Evolutionary conservation across 2,888 invertebrate species (phyloP), one percentile per base, ranked within the genome.

Genomic region (Acanthosepion lycidas): DNA sequence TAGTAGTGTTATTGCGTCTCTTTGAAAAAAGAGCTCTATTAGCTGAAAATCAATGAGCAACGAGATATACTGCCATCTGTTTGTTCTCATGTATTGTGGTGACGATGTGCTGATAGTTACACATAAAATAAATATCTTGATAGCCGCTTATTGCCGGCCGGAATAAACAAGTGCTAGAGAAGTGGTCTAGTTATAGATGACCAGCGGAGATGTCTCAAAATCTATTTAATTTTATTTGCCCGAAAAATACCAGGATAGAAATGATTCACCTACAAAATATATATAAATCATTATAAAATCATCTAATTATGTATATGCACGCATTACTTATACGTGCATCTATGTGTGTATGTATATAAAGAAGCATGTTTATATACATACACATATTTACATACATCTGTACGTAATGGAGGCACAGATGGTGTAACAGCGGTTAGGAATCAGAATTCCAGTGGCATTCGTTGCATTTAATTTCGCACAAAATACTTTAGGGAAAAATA

Each of bases 1-100:
- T 78, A n/a, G 78, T 78, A 78, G n/a, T 78, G 78, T 78, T 78
- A 78, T 78, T 78, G n/a, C 78, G 78, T 78, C 78, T 78, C 78
- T 78, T 78, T 78, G 78, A 78, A 78, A 78, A n/a, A 33, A 78
- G 78, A 78, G 78, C 78, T 78, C n/a, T 78, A 78, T 78, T 78
- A 78, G 78, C 78, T n/a, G n/a, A 18, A 78, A 78, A 78, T 78
- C 78, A 78, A 78, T 78, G 78, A 78, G 78, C 78, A 78, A 78
- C 15, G 78, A 78, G 78, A 78, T 78, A 78, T n/a, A n/a, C 78
- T 78, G 78, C 78, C 78, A 78, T 78, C 78, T 78, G 78, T 78
- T 78, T 78, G 78, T 78, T 78, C 78, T 78, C 78, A 78, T 78
- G 78, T 78, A 12, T 78, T 78, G 78, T 78, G 78, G 78, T n/a